Conservation (phyloP, 2,113 vertebrate species). For the Silurus glanis region DNA sequence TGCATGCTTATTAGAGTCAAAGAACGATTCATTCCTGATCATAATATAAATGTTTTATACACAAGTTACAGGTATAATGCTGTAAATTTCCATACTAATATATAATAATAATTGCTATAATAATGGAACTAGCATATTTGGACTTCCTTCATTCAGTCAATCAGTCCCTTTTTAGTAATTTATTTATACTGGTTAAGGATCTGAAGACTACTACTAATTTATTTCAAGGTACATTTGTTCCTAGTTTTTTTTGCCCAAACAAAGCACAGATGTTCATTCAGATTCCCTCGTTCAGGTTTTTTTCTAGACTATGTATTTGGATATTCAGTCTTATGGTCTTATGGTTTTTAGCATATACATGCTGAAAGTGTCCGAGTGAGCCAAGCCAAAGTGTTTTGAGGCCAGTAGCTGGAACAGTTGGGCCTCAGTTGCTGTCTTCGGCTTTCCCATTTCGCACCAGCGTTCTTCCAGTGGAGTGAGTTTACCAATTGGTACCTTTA, state of each 20-base stretch:
- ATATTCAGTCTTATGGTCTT: too few relatives aligned
- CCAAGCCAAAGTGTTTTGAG: conserved; percentile 30
- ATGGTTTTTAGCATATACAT: neutral
- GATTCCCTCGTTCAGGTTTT: neutral
- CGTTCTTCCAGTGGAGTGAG: conserved; percentile 26
- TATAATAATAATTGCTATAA: neutral
- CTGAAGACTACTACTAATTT: neutral
- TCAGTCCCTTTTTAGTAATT: neutral
- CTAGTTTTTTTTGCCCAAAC: neutral
- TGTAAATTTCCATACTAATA: neutral
- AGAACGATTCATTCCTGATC: neutral
- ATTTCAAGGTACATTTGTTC: neutral
- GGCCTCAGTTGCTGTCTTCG: conserved; percentile 28
- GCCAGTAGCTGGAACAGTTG: conserved; percentile 37
- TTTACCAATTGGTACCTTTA: conserved; percentile 40
- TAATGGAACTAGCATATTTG: neutral
- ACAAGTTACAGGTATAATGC: neutral
- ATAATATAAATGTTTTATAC: neutral
- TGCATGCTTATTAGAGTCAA: neutral
- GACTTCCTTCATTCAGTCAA: neutral
- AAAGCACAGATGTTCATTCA: neutral
- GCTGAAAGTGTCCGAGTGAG: neutral
- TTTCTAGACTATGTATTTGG: too few relatives aligned
- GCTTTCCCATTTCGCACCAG: conserved; percentile 24
- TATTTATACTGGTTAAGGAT: neutral